Base-by-base conservation (phyloP, 2,888 invertebrate species). In the Hirtodrosophila histrioides region DNA sequence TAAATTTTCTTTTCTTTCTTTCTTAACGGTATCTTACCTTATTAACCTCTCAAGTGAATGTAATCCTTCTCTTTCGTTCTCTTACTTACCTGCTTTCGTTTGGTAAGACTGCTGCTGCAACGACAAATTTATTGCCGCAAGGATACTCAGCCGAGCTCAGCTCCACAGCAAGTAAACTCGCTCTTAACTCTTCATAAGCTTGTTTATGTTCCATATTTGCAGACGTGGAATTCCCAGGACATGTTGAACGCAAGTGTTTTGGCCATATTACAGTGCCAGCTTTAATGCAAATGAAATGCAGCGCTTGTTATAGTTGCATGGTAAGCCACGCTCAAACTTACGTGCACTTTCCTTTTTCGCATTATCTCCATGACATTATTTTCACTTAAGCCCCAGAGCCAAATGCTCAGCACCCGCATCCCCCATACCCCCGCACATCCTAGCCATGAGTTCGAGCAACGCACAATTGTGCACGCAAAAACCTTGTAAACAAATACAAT, bases 401-500 rank as follows among this genome's bases (percentile, higher is more conserved):
- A 64, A 69, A 69, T 63, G 43, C 36, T 53, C 27, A 24, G 51
- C 10, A 29, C 23, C 33, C n/a, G 9, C 4, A 31, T 12, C 2
- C 9, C 6, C 43, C 9, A 36, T 0, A 4, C 11, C 9, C 9
- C 3, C n/a, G n/a, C n/a, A n/a, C n/a, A 3, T 9, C 23, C 11
- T 53, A 39, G 46, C 62, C 67, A 77, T 69, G 83, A 80, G 77
- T 75, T 65, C 75, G 51, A 41, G 37, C 51, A 33, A 81, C 74
- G 64, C 75, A 72, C 78, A 67, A 75, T 82, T 82, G 72, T 77
- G 72, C 85, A 85, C 80, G 86, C 80, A 82, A 78, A 85, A 82
- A 85, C 83, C 82, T 79, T 82, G 83, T 83, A 82, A 85, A 85
- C 82, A 82, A 82, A 85, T 75, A 85, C 80, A 82, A 82, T 82